A percentile compares a stretch with the other conserved stretches of the same genome.
phyloP scores from a whole-genome alignment of 2,113 vertebrate species.

The Amphiprion percula region DNA sequence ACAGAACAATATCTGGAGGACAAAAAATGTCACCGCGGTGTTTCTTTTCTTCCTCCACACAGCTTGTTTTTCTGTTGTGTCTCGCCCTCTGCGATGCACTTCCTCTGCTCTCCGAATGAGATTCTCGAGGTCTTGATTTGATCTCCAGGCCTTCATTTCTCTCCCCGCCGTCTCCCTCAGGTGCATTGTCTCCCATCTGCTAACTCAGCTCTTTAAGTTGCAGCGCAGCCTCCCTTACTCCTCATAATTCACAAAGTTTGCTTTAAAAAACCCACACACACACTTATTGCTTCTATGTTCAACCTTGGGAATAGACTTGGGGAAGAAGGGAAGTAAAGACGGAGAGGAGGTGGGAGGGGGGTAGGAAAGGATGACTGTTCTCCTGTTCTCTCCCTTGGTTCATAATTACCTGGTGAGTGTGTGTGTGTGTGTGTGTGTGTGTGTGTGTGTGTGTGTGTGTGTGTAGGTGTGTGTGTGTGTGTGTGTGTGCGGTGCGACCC shows the following conservation, averaged over 20 bases:
- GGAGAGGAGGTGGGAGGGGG: slow-evolving; percentile 27
- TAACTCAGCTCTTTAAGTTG: slow-evolving; percentile 73
- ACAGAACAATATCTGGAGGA: slow-evolving; percentile 31
- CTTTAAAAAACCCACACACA: slow-evolving; percentile 33
- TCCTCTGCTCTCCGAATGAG: slow-evolving; percentile 49
- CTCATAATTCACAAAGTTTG: slow-evolving; percentile 75
- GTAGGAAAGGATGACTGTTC: slow-evolving; percentile 61
- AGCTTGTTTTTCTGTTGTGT: slow-evolving; percentile 45
- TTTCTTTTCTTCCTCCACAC: not conserved
- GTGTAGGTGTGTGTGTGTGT: slow-evolving; percentile 52
- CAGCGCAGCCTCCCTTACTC: slow-evolving; percentile 39
- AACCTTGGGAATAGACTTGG: slow-evolving; percentile 72
- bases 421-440: slow-evolving; percentile 37
- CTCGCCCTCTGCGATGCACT: slow-evolving; percentile 21
- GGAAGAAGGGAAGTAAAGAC: slow-evolving; percentile 48
- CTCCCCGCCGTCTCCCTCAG: slow-evolving; percentile 51
- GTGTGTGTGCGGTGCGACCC: slow-evolving; percentile 45
- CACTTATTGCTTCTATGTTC: slow-evolving; percentile 46
- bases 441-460: slow-evolving; percentile 51
- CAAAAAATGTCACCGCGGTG: slow-evolving; percentile 26
- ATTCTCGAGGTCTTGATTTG: slow-evolving; percentile 66
- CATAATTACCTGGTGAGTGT: slow-evolving; percentile 76
- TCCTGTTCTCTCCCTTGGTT: slow-evolving; percentile 62
- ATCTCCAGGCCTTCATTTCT: slow-evolving; percentile 73
- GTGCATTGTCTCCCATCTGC: slow-evolving; percentile 70